Evolutionary conservation across 2,797 vertebrate genomes (phyloP).

Genomic region (Amblyopsis hoosieri): DNA sequence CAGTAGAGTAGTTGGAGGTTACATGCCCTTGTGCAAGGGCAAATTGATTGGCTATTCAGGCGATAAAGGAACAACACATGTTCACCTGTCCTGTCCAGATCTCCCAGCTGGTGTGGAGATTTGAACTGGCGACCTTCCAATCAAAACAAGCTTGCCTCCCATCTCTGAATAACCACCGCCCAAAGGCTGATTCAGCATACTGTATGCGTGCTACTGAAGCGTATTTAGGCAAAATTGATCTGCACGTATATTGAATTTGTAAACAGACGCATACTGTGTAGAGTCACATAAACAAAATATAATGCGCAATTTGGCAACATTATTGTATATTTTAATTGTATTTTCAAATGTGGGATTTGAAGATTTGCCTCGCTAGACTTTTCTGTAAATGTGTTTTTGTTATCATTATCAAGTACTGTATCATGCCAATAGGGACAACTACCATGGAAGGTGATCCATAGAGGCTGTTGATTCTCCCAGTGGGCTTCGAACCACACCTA

Average conservation of each 20-base stretch:
- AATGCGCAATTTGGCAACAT: not conserved
- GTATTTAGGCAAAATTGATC: not conserved
- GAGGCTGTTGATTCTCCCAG: conserved; percentile 39
- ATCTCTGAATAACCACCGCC: conserved; percentile 7
- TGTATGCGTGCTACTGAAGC: not conserved
- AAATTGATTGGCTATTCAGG: conserved; percentile 19
- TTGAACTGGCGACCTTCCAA: conserved; percentile 17
- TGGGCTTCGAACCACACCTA: conserved; percentile 54
- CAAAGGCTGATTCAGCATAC: not conserved
- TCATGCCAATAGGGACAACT: conserved; percentile 50
- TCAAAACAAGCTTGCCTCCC: not conserved
- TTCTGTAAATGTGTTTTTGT: not conserved
- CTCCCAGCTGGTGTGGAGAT: conserved; percentile 9
- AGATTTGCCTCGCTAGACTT: not conserved
- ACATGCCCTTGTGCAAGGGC: conserved; percentile 36
- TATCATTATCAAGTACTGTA: conserved; percentile 12
- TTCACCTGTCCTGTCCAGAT: conserved; percentile 14
- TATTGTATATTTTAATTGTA: not conserved
- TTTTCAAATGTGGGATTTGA: not conserved
- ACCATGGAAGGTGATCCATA: conserved; percentile 45
- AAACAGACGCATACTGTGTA: no score
- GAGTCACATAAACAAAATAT: not conserved
- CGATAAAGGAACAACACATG: conserved; percentile 14
- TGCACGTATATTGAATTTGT: not conserved
- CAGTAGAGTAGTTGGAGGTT: conserved; percentile 30